Conservation (phyloP, 1,140 invertebrate species). For the Uloborus diversus region DNA sequence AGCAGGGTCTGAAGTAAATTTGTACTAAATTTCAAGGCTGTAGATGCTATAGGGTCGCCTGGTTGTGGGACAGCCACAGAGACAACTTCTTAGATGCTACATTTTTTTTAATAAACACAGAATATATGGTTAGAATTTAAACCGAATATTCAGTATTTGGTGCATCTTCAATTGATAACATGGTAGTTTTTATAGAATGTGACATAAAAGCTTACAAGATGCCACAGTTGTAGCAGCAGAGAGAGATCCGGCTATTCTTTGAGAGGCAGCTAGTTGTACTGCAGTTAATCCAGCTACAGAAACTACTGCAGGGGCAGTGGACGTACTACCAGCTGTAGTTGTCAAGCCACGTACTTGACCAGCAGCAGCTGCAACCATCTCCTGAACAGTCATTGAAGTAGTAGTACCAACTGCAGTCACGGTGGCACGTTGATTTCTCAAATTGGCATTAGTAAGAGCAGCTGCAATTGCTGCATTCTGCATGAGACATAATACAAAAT, state of each 20-base stretch:
- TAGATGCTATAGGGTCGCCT: too few relatives aligned
- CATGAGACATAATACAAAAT: not conserved
- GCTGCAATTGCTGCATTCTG: slow-evolving; percentile 50
- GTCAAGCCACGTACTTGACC: slow-evolving; percentile 58
- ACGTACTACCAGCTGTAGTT: slow-evolving; percentile 41
- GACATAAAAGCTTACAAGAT: slow-evolving; percentile 31
- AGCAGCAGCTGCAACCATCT: slow-evolving; percentile 57
- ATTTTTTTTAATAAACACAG: too few relatives aligned
- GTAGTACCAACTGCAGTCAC: slow-evolving; percentile 58
- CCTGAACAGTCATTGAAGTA: slow-evolving; percentile 61
- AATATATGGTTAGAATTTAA: too few relatives aligned
- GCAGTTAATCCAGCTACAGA: slow-evolving; percentile 64
- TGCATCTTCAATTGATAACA: too few relatives aligned
- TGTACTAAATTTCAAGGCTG: too few relatives aligned
- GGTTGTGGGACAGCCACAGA: too few relatives aligned
- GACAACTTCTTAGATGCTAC: too few relatives aligned
- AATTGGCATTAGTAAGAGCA: not conserved
- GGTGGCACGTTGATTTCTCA: slow-evolving; percentile 58
- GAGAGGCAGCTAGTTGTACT: slow-evolving; percentile 64
- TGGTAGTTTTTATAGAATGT: too few relatives aligned
- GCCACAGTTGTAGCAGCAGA: slow-evolving; percentile 61
- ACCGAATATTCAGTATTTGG: too few relatives aligned
- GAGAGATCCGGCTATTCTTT: slow-evolving; percentile 61
- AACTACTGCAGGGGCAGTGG: slow-evolving; percentile 61
- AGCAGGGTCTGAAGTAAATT: too few relatives aligned